Evolutionary conservation across 2,113 vertebrate species (phyloP), one percentile per base, ranked within the genome.

Genomic region (Cyanoramphus novaezelandiae): DNA sequence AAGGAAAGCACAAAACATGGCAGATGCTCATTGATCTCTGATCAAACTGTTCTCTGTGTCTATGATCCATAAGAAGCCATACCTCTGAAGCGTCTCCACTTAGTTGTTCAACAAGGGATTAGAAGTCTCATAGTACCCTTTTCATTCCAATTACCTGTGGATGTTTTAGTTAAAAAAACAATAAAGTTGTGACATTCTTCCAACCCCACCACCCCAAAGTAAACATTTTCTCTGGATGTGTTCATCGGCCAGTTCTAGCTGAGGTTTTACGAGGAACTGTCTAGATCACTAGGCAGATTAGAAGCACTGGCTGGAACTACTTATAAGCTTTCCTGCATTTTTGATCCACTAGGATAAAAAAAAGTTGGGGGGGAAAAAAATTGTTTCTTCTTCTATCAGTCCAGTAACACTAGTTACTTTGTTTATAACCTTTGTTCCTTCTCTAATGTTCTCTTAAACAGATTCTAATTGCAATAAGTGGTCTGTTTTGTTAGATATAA

Each of bases 171-270:
- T 68, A 28, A 37, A 19, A 55, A 55, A 78, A 43, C 79, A 55
- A 19, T 2, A 17, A 49, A 11, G 11, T 49, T 28, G 39, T 37
- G 70, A 15, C 4, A 1, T 28, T 52, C 44, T 90, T 85, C 67
- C 16, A 4, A 4, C 7, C 7, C 12, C 0, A 0, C 29, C 55
- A 59, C 9, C 39, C 23, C 0, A 2, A 68, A 52, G 46, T 57
- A 80, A 39, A 15, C 29, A 5, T 31, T 35, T 50, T 76, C 75
- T 18, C 10, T 78, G 4, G 53, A 18, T 2, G 3, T 23, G 49
- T 31, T 80, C 6, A 0, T 47, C 29, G 41, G 50, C 46, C 23
- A 5, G 13, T 46, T 50, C 41, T 39, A 64, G 79, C 4, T 47
- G 78, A 65, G 19, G 49, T 71, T 94, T 85, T 33, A 60, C 21